A percentile compares a stretch with the other conserved stretches of the same genome.
Conservation (phyloP, 37 sponge, comb jelly and placozoan species). For the Agelas oroides region DNA sequence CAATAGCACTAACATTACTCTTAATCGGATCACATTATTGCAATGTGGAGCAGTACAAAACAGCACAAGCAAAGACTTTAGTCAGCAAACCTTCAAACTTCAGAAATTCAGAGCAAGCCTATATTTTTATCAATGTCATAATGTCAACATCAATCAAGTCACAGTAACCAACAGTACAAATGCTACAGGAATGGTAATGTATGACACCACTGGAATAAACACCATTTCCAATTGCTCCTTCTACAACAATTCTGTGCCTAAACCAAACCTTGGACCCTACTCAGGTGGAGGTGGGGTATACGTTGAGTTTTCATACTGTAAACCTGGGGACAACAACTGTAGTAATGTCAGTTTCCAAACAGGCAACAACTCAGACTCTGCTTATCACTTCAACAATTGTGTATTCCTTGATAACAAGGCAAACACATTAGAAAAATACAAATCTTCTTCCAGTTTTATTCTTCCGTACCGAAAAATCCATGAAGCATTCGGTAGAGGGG, state of each 20-base stretch:
- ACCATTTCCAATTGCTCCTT: not conserved
- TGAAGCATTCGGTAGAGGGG: slow-evolving; percentile 53
- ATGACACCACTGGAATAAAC: slow-evolving; percentile 16
- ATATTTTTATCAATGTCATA: slow-evolving; percentile 40
- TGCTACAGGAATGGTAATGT: slow-evolving; percentile 55
- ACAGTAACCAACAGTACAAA: slow-evolving; percentile 18
- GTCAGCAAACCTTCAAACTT: not conserved
- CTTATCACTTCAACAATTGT: slow-evolving; percentile 21
- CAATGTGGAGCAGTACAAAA: slow-evolving; percentile 20
- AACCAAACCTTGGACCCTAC: not conserved
- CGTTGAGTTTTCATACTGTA: slow-evolving; percentile 62
- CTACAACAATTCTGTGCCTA: not conserved
- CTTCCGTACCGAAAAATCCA: slow-evolving; percentile 37
- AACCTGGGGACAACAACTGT: slow-evolving; percentile 22
- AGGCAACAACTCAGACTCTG: not conserved
- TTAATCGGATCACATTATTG: not conserved
- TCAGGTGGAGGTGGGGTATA: slow-evolving; percentile 69
- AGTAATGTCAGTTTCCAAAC: not conserved
- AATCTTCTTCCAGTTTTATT: not conserved
- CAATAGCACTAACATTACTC: slow-evolving; percentile 3
- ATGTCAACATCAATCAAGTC: slow-evolving; percentile 10
- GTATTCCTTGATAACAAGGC: slow-evolving; percentile 37
- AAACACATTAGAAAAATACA: not conserved
- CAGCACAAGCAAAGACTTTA: slow-evolving; percentile 26
- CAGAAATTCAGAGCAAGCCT: slow-evolving; percentile 14